phyloP scores from a whole-genome alignment of 2,113 vertebrate species.

The Acrocephalus kingi region DNA sequence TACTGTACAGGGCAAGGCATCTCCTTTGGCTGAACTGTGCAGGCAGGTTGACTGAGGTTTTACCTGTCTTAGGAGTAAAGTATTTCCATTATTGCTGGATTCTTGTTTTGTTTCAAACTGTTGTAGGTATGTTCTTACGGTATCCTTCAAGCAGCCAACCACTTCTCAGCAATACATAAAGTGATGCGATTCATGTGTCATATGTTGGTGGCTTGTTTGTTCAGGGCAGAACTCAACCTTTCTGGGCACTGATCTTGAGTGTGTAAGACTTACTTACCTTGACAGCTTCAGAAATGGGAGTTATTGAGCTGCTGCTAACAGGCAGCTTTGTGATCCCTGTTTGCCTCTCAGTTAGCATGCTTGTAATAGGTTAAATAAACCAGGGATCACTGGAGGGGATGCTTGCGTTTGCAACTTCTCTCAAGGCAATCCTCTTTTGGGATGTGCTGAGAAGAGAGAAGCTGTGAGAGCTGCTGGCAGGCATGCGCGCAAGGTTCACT shows the following conservation, averaged over 20 bases:
- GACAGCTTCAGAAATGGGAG: background rate
- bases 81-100: background rate
- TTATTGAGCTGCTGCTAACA: background rate
- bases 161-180: background rate
- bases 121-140: background rate
- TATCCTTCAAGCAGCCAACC: background rate
- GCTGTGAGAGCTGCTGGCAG: background rate
- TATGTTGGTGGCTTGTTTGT: background rate
- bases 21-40: background rate
- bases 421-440: background rate
- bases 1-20: background rate
- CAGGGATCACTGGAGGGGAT: background rate
- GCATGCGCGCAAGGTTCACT: background rate
- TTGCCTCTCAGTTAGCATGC: background rate
- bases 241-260: background rate
- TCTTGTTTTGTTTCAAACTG: background rate
- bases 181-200: background rate
- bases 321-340: background rate
- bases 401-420: background rate
- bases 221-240: background rate
- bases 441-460: background rate
- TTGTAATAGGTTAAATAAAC: conserved; percentile 14
- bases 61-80: background rate
- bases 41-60: background rate
- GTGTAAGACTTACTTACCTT: background rate